Percentiles rank a stretch among this genome's conserved stretches.
Conservation (phyloP, 2,797 vertebrate species). For the Dipus sagitta region DNA sequence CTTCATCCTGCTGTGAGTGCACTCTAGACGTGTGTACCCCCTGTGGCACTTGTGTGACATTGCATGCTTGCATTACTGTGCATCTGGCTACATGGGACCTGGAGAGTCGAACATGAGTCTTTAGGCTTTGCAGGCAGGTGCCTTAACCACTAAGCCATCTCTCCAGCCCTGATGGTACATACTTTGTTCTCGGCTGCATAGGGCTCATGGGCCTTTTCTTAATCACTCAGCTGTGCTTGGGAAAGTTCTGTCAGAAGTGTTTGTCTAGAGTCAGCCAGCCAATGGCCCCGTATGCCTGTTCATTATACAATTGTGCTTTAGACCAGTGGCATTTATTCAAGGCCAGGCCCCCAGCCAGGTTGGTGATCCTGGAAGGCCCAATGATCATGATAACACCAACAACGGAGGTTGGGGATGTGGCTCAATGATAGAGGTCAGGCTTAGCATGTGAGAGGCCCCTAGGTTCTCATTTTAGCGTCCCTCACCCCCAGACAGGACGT, state of each 20-base stretch:
- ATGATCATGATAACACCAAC: fast-evolving
- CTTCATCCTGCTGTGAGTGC: too few species aligned
- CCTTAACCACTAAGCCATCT: too few species aligned
- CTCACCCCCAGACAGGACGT: too few species aligned
- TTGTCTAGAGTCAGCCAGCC: conserved; percentile 40
- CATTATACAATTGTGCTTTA: conserved; percentile 49
- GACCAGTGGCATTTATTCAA: background rate
- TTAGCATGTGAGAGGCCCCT: background rate
- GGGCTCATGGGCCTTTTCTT: background rate
- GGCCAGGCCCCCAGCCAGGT: background rate
- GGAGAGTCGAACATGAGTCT: too few species aligned
- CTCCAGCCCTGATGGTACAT: too few species aligned
- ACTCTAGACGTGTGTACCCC: too few species aligned
- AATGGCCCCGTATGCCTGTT: background rate
- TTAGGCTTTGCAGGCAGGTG: too few species aligned
- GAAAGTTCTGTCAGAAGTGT: background rate
- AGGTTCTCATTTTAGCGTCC: background rate
- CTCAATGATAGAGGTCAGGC: background rate
- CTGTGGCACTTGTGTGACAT: too few species aligned
- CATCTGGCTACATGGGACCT: too few species aligned
- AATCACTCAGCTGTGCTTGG: background rate
- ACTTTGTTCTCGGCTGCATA: background rate
- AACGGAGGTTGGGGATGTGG: too few species aligned
- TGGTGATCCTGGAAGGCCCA: background rate
- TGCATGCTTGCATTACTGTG: too few species aligned